Evolutionary conservation across 1,140 invertebrate genomes (phyloP), one percentile per base, ranked within the genome.

Genomic region (Lanistes nyassanus): DNA sequence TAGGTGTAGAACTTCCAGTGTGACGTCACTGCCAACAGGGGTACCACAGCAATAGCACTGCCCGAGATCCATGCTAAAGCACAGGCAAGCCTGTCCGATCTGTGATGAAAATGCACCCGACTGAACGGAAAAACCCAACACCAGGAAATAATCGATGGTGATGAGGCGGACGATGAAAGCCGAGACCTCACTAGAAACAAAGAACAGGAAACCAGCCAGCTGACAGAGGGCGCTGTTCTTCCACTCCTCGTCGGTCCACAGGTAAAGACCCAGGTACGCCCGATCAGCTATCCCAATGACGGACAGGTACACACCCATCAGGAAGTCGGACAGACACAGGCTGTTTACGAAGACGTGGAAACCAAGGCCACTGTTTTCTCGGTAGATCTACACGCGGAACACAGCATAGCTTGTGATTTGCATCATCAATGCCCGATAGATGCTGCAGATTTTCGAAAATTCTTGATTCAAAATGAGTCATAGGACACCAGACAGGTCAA

Each of bases 241-340:
- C 85, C 85, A 86, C 16, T 64, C 29, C 4, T 60, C 58, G 26
- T 81, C 82, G 62, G 82, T 71, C 39, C 67, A 74, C 19, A 80
- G 74, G 65, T 86, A 86, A 3, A 26, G 66, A n/a, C 82, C 84
- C 13, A 78, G 75, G 68, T 81, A 86, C 34, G 64, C 19, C 19
- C 75, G 64, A 62, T 86, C 84, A 5, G 83, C 82, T 3, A 71
- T 60, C 36, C 82, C 84, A 29, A 86, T 85, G 13, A 85, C 81
- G 21, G 81, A 68, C 62, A 86, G 42, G 58, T 86, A 86, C 0
- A 86, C 53, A 13, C 85, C 85, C 84, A 85, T 86, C 16, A 84
- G 36, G 51, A 84, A 76, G 60, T 86, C 83, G n/a, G 82, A 81
- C 11, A 80, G 16, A 53, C 77, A 77, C 16, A 86, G 65, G 75